Percentiles rank a stretch among this genome's conserved stretches.
Conservation (phyloP, 2,888 invertebrate genomes). For the Calameuta pallipes region DNA sequence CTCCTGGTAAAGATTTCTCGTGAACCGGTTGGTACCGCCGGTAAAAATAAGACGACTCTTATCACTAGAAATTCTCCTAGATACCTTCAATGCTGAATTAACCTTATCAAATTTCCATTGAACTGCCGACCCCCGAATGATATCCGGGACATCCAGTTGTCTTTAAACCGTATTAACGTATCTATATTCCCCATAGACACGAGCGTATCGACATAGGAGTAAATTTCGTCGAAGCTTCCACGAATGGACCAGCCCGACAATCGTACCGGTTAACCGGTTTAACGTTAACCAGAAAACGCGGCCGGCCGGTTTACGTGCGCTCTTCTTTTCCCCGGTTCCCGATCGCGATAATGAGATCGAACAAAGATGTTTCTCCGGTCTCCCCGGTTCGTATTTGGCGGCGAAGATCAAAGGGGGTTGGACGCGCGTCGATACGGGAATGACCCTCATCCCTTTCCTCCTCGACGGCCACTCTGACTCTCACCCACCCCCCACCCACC, state of each 20-base stretch:
- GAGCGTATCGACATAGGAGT: not conserved
- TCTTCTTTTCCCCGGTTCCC: not conserved
- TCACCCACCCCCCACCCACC: constrained; percentile 43
- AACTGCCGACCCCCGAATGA: no score
- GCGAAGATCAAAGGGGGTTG: constrained; percentile 47
- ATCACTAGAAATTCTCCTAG: no score
- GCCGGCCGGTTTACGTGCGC: not conserved
- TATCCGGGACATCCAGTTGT: no score
- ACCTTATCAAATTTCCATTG: no score
- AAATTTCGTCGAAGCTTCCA: not conserved
- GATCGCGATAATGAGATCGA: not conserved
- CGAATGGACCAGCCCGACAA: not conserved
- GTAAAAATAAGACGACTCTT: no score
- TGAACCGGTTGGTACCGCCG: no score
- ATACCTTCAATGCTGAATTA: no score
- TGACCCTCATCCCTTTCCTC: constrained; percentile 52
- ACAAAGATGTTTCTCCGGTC: not conserved
- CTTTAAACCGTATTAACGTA: not conserved
- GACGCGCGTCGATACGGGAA: constrained; percentile 45
- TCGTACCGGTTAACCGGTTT: not conserved
- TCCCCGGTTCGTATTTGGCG: constrained; percentile 13
- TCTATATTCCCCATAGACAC: not conserved
- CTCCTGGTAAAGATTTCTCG: no score
- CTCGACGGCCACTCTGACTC: constrained; percentile 52
- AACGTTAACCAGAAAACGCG: not conserved